phyloP scores from a whole-genome alignment of 1,140 invertebrate genomes.

The Bombus consobrinus region DNA sequence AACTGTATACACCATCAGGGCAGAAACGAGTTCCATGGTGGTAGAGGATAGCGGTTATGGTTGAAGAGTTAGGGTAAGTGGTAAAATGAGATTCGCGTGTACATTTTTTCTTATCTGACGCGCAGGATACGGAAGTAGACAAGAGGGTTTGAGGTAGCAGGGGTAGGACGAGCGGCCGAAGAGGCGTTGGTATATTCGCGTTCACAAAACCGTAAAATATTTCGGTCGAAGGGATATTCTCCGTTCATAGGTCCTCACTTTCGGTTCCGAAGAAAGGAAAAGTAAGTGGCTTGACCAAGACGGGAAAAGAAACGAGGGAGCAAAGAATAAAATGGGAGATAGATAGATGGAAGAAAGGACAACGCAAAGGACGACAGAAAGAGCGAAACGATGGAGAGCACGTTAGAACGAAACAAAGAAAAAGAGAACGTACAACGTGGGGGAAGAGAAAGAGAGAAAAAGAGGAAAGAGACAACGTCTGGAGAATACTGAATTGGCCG shows the following conservation, averaged over 20 bases:
- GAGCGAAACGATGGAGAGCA: background rate
- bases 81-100: conserved; percentile 58
- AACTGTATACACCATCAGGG: background rate
- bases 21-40: background rate
- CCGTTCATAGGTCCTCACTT: conserved; percentile 31
- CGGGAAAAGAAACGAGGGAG: too few relatives aligned
- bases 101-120: conserved; percentile 61
- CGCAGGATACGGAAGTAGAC: conserved; percentile 15
- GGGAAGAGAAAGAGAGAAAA: conserved; percentile 21
- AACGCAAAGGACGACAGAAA: background rate
- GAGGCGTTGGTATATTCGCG: background rate
- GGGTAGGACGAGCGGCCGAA: background rate
- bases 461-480: conserved; percentile 48
- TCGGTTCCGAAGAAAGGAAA: conserved; percentile 47
- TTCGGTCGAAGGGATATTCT: conserved; percentile 51
- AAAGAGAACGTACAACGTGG: background rate
- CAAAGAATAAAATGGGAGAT: background rate
- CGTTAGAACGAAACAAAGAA: background rate
- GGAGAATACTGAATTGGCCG: conserved; percentile 62
- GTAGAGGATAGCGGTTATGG: too few relatives aligned
- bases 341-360: background rate
- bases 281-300: conserved; percentile 44
- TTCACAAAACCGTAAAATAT: conserved; percentile 59
- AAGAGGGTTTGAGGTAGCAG: background rate
- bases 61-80: conserved; percentile 36